A percentile compares a stretch with the other conserved stretches of the same genome.
Conservation (phyloP, 1,140 invertebrate genomes). For the Aphelinus atriplicis region DNA sequence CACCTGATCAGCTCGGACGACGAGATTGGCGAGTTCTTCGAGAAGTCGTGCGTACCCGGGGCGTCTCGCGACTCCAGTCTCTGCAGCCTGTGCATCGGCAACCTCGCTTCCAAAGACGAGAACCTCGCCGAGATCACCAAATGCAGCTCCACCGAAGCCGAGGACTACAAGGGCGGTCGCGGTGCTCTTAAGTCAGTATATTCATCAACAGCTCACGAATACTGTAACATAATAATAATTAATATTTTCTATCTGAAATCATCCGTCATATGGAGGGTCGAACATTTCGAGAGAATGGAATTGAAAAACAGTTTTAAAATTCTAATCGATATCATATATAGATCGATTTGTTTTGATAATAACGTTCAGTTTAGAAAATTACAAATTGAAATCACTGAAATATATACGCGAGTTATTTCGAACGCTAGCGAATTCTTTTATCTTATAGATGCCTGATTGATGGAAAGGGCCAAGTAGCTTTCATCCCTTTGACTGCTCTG, state of each 20-base stretch:
- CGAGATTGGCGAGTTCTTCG: conserved; percentile 66
- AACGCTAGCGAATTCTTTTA: conserved; percentile 38
- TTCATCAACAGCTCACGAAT: conserved; percentile 36
- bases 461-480: conserved; percentile 72
- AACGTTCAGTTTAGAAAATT: no score
- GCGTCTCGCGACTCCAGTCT: conserved; percentile 55
- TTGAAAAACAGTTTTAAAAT: no score
- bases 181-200: conserved; percentile 71
- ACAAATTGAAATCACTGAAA: no score
- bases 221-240: no score
- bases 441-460: conserved; percentile 71
- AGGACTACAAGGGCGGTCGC: conserved; percentile 61
- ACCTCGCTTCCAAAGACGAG: conserved; percentile 54
- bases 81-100: conserved; percentile 62
- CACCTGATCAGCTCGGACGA: conserved; percentile 62
- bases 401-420: background rate
- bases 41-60: conserved; percentile 61
- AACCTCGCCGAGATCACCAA: conserved; percentile 51
- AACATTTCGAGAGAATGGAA: no score
- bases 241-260: no score
- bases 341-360: no score
- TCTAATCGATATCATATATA: no score
- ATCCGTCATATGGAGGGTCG: no score
- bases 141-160: conserved; percentile 58
- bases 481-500: conserved; percentile 60